phyloP scores from a whole-genome alignment of 2,888 invertebrate genomes.

The Zootermopsis nevadensis region DNA sequence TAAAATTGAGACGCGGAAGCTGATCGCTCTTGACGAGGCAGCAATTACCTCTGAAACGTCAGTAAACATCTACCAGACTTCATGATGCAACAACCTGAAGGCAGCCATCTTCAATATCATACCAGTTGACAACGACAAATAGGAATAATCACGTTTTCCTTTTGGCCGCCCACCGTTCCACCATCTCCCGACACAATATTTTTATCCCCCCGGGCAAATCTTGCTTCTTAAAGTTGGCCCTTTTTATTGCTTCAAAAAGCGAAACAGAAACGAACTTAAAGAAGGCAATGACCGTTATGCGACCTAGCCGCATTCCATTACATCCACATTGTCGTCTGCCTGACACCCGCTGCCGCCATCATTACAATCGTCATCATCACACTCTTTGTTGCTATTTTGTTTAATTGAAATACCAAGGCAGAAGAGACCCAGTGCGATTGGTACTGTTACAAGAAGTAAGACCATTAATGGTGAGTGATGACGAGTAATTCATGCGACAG shows the following conservation, averaged over 20 bases:
- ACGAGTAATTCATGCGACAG: neutral
- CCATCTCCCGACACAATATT: neutral
- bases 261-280: neutral
- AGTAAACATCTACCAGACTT: too few species aligned
- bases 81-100: too few species aligned
- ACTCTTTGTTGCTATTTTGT: neutral
- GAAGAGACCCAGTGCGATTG: neutral
- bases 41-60: too few species aligned
- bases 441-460: neutral
- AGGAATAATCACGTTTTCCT: neutral
- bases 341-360: slow-evolving; percentile 5
- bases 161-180: neutral
- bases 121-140: neutral
- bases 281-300: slow-evolving; percentile 9
- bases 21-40: too few species aligned
- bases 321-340: slow-evolving; percentile 7
- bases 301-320: slow-evolving; percentile 2
- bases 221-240: neutral
- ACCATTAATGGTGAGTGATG: neutral
- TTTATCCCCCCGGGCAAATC: neutral
- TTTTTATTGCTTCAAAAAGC: slow-evolving; percentile 4
- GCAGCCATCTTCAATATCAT: too few species aligned
- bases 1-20: too few species aligned
- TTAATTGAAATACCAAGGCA: neutral
- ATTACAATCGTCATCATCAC: neutral